phyloP scores from a whole-genome alignment of 2,888 invertebrate species.

The Eurytoma californica region DNA sequence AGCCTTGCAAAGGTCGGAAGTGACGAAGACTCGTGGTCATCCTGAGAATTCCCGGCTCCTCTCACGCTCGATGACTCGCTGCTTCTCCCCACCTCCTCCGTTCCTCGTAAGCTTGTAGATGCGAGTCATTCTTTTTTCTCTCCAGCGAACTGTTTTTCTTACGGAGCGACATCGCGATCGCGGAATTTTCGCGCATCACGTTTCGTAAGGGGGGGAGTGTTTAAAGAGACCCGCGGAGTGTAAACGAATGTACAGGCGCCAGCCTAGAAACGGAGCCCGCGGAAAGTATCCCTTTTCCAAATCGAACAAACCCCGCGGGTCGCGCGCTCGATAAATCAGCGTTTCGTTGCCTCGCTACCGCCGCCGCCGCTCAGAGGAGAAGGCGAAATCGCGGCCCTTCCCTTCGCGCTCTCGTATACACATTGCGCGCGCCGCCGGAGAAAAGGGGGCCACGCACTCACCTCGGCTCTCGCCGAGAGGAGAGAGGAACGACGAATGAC shows the following conservation, averaged over 20 bases:
- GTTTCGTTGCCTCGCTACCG: slow-evolving; percentile 34
- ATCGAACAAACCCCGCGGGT: slow-evolving; percentile 30
- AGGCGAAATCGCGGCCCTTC: slow-evolving; percentile 24
- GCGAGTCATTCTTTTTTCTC: not conserved
- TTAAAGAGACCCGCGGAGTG: too few species aligned
- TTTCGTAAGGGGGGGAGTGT: not conserved
- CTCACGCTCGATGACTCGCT: not conserved
- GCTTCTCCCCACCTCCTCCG: not conserved
- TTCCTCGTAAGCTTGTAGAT: not conserved
- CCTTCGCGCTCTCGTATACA: not conserved
- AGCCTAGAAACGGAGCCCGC: slow-evolving; percentile 15
- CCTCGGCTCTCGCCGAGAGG: not conserved
- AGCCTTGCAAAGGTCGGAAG: slow-evolving; percentile 50
- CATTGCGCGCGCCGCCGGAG: not conserved
- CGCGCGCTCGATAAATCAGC: slow-evolving; percentile 29
- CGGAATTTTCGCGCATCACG: not conserved
- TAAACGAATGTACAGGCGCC: not conserved
- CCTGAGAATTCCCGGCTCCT: not conserved
- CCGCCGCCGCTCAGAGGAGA: not conserved
- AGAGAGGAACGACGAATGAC: not conserved
- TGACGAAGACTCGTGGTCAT: slow-evolving; percentile 29
- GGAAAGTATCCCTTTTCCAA: slow-evolving; percentile 13
- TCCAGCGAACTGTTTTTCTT: not conserved
- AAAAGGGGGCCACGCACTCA: not conserved
- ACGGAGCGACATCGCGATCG: not conserved